Base-by-base conservation (phyloP, 2,888 invertebrate species). In the Volucella inanis region DNA sequence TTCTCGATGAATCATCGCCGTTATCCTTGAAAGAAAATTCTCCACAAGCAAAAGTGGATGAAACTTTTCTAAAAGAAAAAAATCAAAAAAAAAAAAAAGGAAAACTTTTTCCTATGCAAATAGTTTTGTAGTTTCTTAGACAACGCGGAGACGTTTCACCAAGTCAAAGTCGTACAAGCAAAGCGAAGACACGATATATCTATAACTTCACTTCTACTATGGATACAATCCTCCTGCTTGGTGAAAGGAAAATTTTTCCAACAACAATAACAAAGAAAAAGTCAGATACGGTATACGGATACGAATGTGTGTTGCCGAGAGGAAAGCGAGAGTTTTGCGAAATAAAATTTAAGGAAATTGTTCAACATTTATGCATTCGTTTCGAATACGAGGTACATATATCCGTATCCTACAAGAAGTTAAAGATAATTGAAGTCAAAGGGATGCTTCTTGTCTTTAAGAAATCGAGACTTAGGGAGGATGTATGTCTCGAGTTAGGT, bases 121-220 rank as follows among this genome's bases (percentile, higher is more conserved):
- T 72, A 77, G 76, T 80, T 85, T 75, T 75, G 67, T 55, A 80
- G 67, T 85, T 85, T 81, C 85, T 85, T 81, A 85, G 85, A 85
- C 85, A 77, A 74, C 72, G 81, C 71, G 81, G 81, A 85, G 81
- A 77, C 85, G 79, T 55, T 70, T 22, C 65, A 55, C 68, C 8
- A 57, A 55, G 45, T 75, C 70, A 65, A 65, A 54, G 14, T 61
- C 49, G 71, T 31, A 31, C 31, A 71, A 59, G 72, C 62, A 45
- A 18, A 74, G 50, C 62, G 65, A 62, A 68, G 68, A 55, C 15
- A n/a, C 11, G 11, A 43, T 43, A 9, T 31, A 31, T 31, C 31
- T 31, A 1, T 31, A 31, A 6, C 6, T 31, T 41, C n/a, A 68
- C 31, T 61, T 67, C 45, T 49, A 54, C 54, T 81, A 57, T 77